Conservation (phyloP, 2,797 vertebrate species). For the Glyptemys insculpta region DNA sequence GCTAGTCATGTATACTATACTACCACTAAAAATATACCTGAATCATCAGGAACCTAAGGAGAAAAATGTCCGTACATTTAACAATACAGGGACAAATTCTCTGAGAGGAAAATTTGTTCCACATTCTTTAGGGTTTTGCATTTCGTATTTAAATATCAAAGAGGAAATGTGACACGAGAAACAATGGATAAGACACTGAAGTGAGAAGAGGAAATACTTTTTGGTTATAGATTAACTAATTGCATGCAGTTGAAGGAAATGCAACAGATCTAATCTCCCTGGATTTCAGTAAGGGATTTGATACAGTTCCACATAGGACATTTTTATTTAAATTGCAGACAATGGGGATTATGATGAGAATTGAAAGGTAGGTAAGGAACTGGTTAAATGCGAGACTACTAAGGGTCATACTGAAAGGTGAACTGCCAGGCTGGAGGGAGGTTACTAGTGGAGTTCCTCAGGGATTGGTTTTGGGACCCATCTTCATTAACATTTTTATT, state of each 20-base stretch:
- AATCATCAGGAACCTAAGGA: background rate
- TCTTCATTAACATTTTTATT: too few species aligned
- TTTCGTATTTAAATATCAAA: background rate
- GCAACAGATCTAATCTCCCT: too few species aligned
- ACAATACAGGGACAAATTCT: background rate
- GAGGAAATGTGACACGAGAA: background rate
- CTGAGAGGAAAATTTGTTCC: background rate
- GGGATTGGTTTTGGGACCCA: too few species aligned
- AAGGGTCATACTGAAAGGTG: too few species aligned
- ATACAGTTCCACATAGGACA: too few species aligned
- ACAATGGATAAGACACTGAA: accelerated
- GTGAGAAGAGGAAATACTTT: background rate
- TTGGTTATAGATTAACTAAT: background rate
- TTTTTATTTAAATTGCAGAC: too few species aligned
- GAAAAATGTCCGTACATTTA: background rate
- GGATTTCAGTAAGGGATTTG: too few species aligned
- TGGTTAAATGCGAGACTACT: too few species aligned
- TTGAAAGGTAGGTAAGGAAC: too few species aligned
- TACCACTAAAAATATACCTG: background rate
- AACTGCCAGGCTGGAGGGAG: too few species aligned
- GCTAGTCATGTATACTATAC: background rate
- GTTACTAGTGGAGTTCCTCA: too few species aligned
- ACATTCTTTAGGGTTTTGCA: background rate
- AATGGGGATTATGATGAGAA: too few species aligned
- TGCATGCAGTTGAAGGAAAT: background rate